Percentiles rank a stretch among this genome's conserved stretches.
These are phyloP conservation scores for Heliornis fulica DNA, from an alignment of 2,113 vertebrate species.

Conservation along the genomic window DNA sequence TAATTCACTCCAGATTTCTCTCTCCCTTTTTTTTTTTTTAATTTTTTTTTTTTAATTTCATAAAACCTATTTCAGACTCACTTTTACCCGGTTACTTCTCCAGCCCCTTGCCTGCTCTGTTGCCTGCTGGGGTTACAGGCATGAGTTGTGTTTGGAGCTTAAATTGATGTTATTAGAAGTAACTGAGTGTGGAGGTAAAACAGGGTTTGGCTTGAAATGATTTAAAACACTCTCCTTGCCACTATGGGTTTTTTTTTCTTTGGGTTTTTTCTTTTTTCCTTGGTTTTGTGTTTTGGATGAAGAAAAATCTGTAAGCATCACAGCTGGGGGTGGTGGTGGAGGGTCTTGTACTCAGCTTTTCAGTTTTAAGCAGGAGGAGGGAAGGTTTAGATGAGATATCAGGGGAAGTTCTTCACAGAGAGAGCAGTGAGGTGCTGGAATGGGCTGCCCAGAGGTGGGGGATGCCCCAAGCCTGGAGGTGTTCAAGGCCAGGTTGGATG, in stretches of 20 bases:
- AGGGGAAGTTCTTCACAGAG: too few relatives aligned
- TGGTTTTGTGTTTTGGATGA: background rate
- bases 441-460: too few relatives aligned
- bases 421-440: too few relatives aligned
- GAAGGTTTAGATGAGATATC: too few relatives aligned
- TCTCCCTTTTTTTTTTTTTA: background rate
- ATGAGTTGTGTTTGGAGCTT: background rate
- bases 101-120: background rate
- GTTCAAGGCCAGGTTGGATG: too few relatives aligned
- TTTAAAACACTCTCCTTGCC: background rate
- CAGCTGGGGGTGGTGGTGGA: too few relatives aligned
- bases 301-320: too few relatives aligned
- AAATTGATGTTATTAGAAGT: background rate
- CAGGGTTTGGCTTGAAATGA: background rate
- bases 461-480: too few relatives aligned
- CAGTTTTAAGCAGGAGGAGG: too few relatives aligned
- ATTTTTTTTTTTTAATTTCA: background rate
- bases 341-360: too few relatives aligned
- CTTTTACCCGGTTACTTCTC: background rate
- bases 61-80: background rate
- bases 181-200: background rate
- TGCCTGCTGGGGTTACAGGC: background rate
- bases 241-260: background rate
- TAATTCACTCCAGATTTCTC: slow-evolving; percentile 30
- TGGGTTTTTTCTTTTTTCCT: too few relatives aligned